Evolutionary conservation across 1,140 invertebrate genomes (phyloP), one percentile per base, ranked within the genome.

Genomic region (Heliconius hermathena): DNA sequence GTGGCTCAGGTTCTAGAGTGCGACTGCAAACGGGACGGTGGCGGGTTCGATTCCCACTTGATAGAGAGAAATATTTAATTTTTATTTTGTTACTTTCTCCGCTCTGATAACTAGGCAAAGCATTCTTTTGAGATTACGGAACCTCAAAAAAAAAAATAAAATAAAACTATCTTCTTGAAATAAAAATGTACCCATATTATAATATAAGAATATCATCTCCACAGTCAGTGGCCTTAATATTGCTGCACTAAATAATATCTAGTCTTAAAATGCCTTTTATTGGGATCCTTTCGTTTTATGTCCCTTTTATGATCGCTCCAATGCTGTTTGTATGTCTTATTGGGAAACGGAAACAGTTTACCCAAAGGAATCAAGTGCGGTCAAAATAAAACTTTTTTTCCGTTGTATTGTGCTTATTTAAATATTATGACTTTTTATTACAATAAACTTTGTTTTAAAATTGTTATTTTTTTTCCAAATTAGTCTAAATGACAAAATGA

Each of bases 241-340:
- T 88, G 84, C 84, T 83, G 82, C 84, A 88, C 86, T 89, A 89
- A 89, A 89, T 90, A 88, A 90, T 90, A 89, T 20, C 78, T 88
- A 83, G 82, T 82, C 83, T 86, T 89, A 87, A 90, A 84, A 85
- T 83, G 86, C 26, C 85, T 90, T 77, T 90, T 88, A 89, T 89
- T 86, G 87, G 83, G 82, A 89, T 85, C 88, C 88, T 87, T 90
- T 87, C 87, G 74, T 85, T 90, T 90, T 88, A 89, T 89, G 84
- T 88, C 87, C 85, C 82, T 88, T 90, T 90, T 90, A 77, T 49
- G 66, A 66, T 46, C 66, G 18, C 70, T 77, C 29, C 29, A 71
- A 33, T 29, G 46, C 76, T 77, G 54, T 77, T 77, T 77, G 76
- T 72, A 77, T 72, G 41, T 71, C 71, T 72, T 77, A 77, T 77